These are phyloP conservation scores for Rosalia funebris DNA, from an alignment of 2,888 invertebrate genomes.

Conservation along the genomic window DNA sequence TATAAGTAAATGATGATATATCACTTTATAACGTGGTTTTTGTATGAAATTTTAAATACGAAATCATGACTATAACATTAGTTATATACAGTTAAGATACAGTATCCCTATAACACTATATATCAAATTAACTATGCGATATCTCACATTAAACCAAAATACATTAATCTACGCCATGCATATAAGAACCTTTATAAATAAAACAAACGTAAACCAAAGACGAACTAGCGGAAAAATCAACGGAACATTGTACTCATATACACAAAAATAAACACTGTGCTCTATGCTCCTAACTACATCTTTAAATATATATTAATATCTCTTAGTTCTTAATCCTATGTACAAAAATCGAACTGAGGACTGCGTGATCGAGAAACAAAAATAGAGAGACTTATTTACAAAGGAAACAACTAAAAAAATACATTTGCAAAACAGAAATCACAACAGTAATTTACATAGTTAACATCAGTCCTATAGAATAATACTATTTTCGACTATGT, in stretches of 20 bases:
- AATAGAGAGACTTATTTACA: constrained; percentile 30
- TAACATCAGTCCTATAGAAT: constrained; percentile 50
- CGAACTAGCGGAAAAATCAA: constrained; percentile 18
- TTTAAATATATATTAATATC: constrained; percentile 44
- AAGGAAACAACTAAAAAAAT: constrained; percentile 18
- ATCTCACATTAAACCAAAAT: constrained; percentile 23
- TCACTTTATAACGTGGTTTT: constrained; percentile 46
- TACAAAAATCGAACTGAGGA: constrained; percentile 33
- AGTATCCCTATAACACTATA: constrained; percentile 34
- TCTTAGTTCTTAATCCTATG: constrained; percentile 36
- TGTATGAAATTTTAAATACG: constrained; percentile 36
- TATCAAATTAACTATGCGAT: constrained; percentile 23
- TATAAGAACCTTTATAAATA: constrained; percentile 19
- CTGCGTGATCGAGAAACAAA: constrained; percentile 9
- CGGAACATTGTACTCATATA: constrained; percentile 30
- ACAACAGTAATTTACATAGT: constrained; percentile 36
- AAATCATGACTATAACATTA: constrained; percentile 35
- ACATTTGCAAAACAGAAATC: constrained; percentile 29
- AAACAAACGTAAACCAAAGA: constrained; percentile 1
- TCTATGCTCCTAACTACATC: constrained; percentile 28
- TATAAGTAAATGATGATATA: constrained; percentile 42
- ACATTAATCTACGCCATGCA: constrained; percentile 29
- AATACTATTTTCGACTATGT: constrained; percentile 40
- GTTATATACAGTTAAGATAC: constrained; percentile 40
- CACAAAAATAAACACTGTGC: constrained; percentile 38